These are phyloP conservation scores for Carlito syrichta DNA, from an alignment of 2,113 vertebrate species.

Conservation along the genomic window DNA sequence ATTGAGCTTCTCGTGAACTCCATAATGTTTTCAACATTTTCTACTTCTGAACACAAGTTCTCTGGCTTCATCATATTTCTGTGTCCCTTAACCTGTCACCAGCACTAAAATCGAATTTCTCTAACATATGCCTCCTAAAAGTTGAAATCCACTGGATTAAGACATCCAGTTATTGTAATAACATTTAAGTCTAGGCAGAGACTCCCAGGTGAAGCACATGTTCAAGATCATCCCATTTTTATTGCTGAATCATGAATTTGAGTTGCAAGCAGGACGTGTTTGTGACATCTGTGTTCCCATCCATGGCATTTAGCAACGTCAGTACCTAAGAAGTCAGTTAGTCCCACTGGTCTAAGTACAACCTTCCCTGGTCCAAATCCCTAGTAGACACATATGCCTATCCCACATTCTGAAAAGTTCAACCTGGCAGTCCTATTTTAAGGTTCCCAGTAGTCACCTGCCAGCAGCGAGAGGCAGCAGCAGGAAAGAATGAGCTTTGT, in stretches of 20 bases:
- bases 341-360: not conserved
- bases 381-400: constrained; percentile 35
- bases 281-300: constrained; percentile 17
- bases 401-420: constrained; percentile 39
- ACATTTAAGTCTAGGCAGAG: not conserved
- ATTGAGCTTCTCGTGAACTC: not conserved
- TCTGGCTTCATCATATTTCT: not conserved
- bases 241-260: constrained; percentile 5
- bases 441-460: constrained; percentile 49
- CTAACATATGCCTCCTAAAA: not conserved
- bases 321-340: not conserved
- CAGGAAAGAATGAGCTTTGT: constrained; percentile 55
- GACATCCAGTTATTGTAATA: not conserved
- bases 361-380: not conserved
- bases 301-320: not conserved
- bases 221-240: not conserved
- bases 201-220: not conserved
- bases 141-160: not conserved
- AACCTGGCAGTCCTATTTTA: constrained; percentile 60
- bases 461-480: constrained; percentile 43
- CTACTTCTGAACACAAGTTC: not conserved
- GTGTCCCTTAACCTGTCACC: not conserved
- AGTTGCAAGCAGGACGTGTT: not conserved
- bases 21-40: not conserved
- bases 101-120: not conserved